phyloP scores from a whole-genome alignment of 2,113 vertebrate genomes.

The Larimichthys crocea region DNA sequence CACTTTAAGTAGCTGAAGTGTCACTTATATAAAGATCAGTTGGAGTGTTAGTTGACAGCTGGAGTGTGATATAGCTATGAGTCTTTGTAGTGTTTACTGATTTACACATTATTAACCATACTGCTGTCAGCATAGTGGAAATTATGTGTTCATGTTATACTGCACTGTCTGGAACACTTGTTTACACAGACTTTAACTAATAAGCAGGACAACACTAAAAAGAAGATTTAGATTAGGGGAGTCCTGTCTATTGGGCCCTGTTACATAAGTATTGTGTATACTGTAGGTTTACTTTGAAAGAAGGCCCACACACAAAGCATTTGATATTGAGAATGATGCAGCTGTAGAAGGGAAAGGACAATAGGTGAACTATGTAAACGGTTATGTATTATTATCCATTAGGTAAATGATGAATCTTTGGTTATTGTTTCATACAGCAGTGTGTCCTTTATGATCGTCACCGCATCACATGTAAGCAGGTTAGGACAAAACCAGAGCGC shows the following conservation, averaged over 20 bases:
- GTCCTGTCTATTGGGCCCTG: not conserved
- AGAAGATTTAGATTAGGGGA: not conserved
- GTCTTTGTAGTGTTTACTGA: not conserved
- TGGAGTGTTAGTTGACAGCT: not conserved
- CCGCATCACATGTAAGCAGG: conserved; percentile 11
- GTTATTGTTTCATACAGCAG: not conserved
- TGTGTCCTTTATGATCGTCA: not conserved
- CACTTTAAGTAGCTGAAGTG: not conserved
- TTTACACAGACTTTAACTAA: conserved; percentile 8
- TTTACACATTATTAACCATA: not conserved
- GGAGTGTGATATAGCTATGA: not conserved
- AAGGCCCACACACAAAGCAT: not conserved
- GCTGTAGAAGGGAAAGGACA: not conserved
- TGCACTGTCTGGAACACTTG: not conserved
- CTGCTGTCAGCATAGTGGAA: not conserved
- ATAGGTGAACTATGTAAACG: not conserved
- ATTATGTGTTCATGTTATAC: not conserved
- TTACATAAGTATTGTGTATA: conserved; percentile 5
- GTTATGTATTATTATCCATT: not conserved
- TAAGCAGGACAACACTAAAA: not conserved
- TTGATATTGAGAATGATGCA: not conserved
- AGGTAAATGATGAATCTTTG: conserved; percentile 9
- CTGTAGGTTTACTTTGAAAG: not conserved
- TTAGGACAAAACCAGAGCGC: conserved; percentile 22
- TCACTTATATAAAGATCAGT: not conserved